Evolutionary conservation across 2,113 vertebrate species (phyloP), one percentile per base, ranked within the genome.

Genomic region (Silurus asotus): DNA sequence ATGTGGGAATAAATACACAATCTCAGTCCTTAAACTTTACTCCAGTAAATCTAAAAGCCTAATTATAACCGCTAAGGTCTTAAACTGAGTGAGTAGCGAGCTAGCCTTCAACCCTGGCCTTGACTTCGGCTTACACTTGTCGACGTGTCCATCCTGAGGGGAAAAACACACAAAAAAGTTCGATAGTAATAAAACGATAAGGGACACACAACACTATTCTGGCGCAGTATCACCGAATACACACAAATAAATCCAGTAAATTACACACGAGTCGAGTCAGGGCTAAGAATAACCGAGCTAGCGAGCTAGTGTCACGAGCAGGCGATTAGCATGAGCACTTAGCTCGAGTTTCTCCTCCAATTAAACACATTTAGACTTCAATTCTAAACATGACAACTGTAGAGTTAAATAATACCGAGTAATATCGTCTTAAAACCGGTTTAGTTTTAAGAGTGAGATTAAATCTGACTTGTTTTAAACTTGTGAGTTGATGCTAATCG

Each of bases 81-180:
- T 11, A 20, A 59, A 79, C 17, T 20, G 0, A 10, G 28, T 59
- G 20, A 79, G 59, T 48, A 45, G 77, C 17, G 53, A 61, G 56
- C 17, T 45, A 59, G 56, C 8, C 17, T 20, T 19, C 17, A 77
- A 45, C 61, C 28, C 28, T 79, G 77, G 77, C 77, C 77, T 79
- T 45, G 15, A 37, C 23, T 20, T 11, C 17, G 77, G 28, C 15
- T 61, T 80, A 80, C 17, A 80, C 28, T 48, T 80, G 77, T 61
- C 58, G 28, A 80, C 77, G 77, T 80, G 77, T 80, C 37, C 77
- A 80, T 80, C 8, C 8, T 48, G 56, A 61, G 9, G 23, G 45
- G 61, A 20, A 37, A 37, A 25, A 7, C 1, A 10, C 1, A 2
- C 5, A 20, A 61, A 61, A 58, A 80, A 80, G 77, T 61, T 1